A percentile compares a stretch with the other conserved stretches of the same genome.
These are phyloP conservation scores for Epistrophe eligans DNA, from an alignment of 2,888 invertebrate genomes.

Conservation along the genomic window DNA sequence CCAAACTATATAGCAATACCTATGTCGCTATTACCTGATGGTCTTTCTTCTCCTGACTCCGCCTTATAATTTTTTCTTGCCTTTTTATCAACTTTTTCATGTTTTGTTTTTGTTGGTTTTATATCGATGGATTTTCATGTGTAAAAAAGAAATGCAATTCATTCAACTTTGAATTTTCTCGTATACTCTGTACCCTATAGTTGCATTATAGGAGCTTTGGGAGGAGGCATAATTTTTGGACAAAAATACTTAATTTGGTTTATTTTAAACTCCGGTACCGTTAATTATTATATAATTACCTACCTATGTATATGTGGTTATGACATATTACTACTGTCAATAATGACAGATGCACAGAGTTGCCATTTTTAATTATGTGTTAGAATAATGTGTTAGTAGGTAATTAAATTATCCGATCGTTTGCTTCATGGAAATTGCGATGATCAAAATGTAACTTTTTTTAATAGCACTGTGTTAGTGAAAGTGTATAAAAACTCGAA, in stretches of 20 bases:
- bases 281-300: too few relatives aligned
- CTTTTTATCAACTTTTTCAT: conserved; percentile 33
- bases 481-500: too few relatives aligned
- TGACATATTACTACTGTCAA: neutral
- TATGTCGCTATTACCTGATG: conserved; percentile 3
- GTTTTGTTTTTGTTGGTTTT: neutral
- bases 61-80: conserved; percentile 34
- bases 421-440: too few relatives aligned
- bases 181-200: neutral
- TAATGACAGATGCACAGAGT: neutral
- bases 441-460: too few relatives aligned
- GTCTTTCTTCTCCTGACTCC: neutral
- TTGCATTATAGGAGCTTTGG: neutral
- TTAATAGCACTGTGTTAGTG: too few relatives aligned
- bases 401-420: too few relatives aligned
- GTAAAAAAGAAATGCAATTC: conserved; percentile 36
- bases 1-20: neutral
- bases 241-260: neutral
- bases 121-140: conserved; percentile 22
- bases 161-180: conserved; percentile 34
- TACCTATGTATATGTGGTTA: neutral
- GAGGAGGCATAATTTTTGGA: neutral
- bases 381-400: too few relatives aligned
- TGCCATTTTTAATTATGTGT: neutral
- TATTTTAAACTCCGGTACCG: neutral